Evolutionary conservation across 1,140 invertebrate species (phyloP).

Genomic region (Zaprionus capensis): DNA sequence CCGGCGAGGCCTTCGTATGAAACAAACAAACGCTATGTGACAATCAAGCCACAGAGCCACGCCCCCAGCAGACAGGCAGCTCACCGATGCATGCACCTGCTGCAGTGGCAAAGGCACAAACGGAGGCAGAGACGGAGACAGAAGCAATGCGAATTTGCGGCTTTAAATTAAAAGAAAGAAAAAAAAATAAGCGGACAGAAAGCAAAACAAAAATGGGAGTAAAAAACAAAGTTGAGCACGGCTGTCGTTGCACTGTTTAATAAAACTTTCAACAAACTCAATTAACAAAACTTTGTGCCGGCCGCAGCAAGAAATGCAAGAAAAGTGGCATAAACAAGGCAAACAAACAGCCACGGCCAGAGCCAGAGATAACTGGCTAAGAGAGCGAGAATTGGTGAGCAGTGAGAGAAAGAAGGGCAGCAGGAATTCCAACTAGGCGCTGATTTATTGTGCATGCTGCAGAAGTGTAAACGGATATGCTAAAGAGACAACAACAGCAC

Average conservation of each 20-base stretch:
- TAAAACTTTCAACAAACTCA: slow-evolving; percentile 83
- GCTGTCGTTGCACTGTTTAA: slow-evolving; percentile 76
- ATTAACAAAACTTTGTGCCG: slow-evolving; percentile 79
- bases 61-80: slow-evolving; percentile 27
- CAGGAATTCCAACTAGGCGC: slow-evolving; percentile 66
- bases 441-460: slow-evolving; percentile 71
- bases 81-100: slow-evolving; percentile 35
- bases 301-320: slow-evolving; percentile 79
- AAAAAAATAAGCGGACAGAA: slow-evolving; percentile 20
- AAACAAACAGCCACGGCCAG: slow-evolving; percentile 66
- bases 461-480: slow-evolving; percentile 79
- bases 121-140: not conserved
- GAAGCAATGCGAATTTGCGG: slow-evolving; percentile 50
- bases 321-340: slow-evolving; percentile 81
- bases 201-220: slow-evolving; percentile 22
- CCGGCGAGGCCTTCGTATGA: slow-evolving; percentile 1
- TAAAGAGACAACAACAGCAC: slow-evolving; percentile 32
- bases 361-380: slow-evolving; percentile 30
- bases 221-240: slow-evolving; percentile 65
- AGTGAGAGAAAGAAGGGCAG: not conserved
- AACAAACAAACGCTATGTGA: slow-evolving; percentile 34
- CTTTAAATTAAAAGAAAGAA: slow-evolving; percentile 53
- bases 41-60: slow-evolving; percentile 36
- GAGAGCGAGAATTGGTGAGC: not conserved
- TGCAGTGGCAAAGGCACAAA: not conserved